phyloP scores from a whole-genome alignment of 2,888 invertebrate genomes.

The Cerceris rybyensis region DNA sequence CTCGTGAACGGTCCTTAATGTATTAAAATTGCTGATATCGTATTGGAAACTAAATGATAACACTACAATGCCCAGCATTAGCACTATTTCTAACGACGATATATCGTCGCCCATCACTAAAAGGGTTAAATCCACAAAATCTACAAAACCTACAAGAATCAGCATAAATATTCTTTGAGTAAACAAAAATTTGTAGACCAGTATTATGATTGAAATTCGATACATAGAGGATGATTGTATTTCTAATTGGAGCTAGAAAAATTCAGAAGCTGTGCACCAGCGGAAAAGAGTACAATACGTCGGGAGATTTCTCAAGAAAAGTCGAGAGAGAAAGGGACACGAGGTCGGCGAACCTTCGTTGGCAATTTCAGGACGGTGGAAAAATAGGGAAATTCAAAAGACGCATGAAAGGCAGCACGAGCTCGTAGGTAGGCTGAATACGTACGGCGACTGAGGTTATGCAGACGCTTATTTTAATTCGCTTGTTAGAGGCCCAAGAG shows the following conservation, averaged over 20 bases:
- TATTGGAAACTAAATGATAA: no score
- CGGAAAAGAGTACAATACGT: conserved; percentile 35
- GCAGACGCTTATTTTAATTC: conserved; percentile 61
- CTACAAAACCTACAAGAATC: no score
- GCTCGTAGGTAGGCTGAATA: conserved; percentile 41
- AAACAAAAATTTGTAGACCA: no score
- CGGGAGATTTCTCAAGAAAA: conserved; percentile 41
- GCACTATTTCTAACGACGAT: no score
- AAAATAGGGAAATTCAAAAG: conserved; percentile 25
- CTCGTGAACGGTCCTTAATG: no score
- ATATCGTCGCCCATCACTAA: no score
- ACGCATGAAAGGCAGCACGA: conserved; percentile 45
- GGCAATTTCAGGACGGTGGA: conserved; percentile 2
- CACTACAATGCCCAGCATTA: no score
- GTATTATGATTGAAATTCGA: no score
- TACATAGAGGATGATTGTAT: neutral
- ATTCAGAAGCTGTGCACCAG: conserved; percentile 11
- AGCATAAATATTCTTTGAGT: no score
- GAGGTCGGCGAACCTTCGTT: conserved; percentile 34
- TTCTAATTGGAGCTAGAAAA: conserved; percentile 12
- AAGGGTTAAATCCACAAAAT: no score
- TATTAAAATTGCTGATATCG: no score
- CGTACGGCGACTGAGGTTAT: conserved; percentile 30
- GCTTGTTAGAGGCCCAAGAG: conserved; percentile 46
- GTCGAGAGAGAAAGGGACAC: conserved; percentile 17